Conservation (phyloP, 2,888 invertebrate genomes). For the Ceratothoa steindachneri region DNA sequence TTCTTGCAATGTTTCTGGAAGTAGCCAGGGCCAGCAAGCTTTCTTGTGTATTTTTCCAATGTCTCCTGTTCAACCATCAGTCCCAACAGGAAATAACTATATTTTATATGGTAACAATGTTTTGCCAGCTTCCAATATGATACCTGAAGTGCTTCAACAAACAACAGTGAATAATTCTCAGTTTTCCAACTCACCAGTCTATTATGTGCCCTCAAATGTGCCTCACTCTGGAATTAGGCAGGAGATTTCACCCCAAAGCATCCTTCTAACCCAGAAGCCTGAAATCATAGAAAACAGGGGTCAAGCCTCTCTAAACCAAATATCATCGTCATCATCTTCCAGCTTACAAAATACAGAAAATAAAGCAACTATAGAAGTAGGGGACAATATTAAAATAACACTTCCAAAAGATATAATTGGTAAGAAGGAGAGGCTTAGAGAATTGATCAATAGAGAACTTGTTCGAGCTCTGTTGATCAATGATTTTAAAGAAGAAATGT, state of each 20-base stretch:
- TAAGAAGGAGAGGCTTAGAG: constrained; percentile 36
- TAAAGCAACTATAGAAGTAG: constrained; percentile 32
- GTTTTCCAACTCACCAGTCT: not conserved
- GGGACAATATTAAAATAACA: constrained; percentile 43
- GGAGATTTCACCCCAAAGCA: not conserved
- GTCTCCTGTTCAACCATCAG: not conserved
- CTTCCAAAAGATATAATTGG: constrained; percentile 36
- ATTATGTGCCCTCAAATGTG: constrained; percentile 8
- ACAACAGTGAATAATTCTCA: not conserved
- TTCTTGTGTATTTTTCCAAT: not conserved
- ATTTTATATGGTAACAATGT: not conserved
- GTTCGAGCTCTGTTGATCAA: constrained; percentile 42
- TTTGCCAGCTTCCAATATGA: not conserved
- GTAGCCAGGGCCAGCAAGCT: not conserved
- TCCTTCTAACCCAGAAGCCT: not conserved
- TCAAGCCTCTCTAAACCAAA: not conserved
- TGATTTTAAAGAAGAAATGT: constrained; percentile 16
- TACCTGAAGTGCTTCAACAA: not conserved
- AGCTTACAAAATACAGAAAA: not conserved
- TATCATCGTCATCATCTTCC: not conserved
- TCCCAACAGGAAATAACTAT: not conserved
- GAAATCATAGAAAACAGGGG: not conserved
- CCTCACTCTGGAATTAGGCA: not conserved
- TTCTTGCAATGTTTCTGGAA: not conserved
- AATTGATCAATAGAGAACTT: constrained; percentile 43